A percentile compares a stretch with the other conserved stretches of the same genome.
Evolutionary conservation across 2,888 invertebrate species (phyloP).

Genomic region (Sarcophaga carnaria): DNA sequence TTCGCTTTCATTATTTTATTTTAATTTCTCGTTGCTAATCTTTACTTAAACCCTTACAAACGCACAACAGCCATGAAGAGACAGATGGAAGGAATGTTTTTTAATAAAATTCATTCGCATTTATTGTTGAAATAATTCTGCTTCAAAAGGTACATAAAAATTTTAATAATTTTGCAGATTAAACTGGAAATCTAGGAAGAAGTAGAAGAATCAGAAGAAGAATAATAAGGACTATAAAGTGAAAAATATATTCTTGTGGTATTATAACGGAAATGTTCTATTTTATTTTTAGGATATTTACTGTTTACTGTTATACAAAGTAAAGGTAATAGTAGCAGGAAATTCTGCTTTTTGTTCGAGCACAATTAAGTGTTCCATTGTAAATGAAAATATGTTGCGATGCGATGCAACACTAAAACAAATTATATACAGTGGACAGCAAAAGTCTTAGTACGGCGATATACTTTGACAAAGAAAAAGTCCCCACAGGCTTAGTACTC

Average conservation of each 20-base stretch:
- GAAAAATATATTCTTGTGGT: too few relatives aligned
- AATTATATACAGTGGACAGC: too few relatives aligned
- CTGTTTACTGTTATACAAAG: not conserved
- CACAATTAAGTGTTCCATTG: constrained; percentile 9
- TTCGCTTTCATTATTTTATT: constrained; percentile 24
- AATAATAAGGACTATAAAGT: too few relatives aligned
- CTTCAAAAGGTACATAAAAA: constrained; percentile 51
- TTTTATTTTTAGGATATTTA: constrained; percentile 15
- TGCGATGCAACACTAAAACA: too few relatives aligned
- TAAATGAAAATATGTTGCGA: too few relatives aligned
- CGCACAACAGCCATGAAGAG: not conserved
- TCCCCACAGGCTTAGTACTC: too few relatives aligned
- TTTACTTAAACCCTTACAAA: constrained; percentile 52
- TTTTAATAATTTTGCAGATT: constrained; percentile 63
- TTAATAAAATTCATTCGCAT: constrained; percentile 44
- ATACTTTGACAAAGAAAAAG: too few relatives aligned
- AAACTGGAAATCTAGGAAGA: constrained; percentile 18
- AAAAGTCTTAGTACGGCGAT: too few relatives aligned
- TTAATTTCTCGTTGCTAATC: constrained; percentile 42
- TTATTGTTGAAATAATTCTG: constrained; percentile 56
- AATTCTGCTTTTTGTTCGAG: not conserved
- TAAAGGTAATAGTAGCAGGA: too few relatives aligned
- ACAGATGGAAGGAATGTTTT: constrained; percentile 26
- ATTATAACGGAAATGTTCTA: too few relatives aligned
- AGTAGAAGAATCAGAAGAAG: too few relatives aligned